Evolutionary conservation across 1,140 invertebrate genomes (phyloP).

Genomic region (Microplitis demolitor): DNA sequence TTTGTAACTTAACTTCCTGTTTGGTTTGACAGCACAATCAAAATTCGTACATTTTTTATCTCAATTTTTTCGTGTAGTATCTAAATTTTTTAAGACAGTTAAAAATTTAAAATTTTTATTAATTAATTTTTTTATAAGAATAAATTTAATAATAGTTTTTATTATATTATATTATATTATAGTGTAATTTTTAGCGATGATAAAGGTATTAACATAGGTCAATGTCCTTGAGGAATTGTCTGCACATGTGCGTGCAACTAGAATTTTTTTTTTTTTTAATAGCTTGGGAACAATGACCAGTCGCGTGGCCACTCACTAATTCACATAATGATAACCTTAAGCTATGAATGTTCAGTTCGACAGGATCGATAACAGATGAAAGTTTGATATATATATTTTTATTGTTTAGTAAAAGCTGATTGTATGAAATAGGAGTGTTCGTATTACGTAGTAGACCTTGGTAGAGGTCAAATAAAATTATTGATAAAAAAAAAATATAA

Average conservation of each 20-base stretch:
- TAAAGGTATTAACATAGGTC: not conserved
- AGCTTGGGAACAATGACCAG: conserved; percentile 6
- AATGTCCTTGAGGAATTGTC: not conserved
- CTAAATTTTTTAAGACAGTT: too few relatives aligned
- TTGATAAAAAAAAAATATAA: too few relatives aligned
- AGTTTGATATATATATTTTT: not conserved
- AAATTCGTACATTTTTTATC: too few relatives aligned
- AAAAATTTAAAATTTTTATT: too few relatives aligned
- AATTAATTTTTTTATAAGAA: too few relatives aligned
- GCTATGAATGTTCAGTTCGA: not conserved
- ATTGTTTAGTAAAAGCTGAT: not conserved
- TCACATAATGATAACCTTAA: not conserved
- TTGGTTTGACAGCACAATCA: too few relatives aligned
- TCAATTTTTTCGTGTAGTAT: too few relatives aligned
- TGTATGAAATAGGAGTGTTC: not conserved
- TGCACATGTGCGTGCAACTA: conserved; percentile 3
- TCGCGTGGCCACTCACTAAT: conserved; percentile 8
- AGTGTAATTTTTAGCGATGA: not conserved
- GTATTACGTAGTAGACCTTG: not conserved
- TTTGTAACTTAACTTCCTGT: too few relatives aligned
- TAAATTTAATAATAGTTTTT: too few relatives aligned
- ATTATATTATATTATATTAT: not conserved
- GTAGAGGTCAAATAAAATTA: not conserved
- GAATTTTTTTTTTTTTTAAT: conserved; percentile 6
- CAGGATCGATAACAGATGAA: conserved; percentile 12